These are phyloP conservation scores for Dinocampus coccinellae DNA, from an alignment of 2,888 invertebrate genomes.

Conservation along the genomic window DNA sequence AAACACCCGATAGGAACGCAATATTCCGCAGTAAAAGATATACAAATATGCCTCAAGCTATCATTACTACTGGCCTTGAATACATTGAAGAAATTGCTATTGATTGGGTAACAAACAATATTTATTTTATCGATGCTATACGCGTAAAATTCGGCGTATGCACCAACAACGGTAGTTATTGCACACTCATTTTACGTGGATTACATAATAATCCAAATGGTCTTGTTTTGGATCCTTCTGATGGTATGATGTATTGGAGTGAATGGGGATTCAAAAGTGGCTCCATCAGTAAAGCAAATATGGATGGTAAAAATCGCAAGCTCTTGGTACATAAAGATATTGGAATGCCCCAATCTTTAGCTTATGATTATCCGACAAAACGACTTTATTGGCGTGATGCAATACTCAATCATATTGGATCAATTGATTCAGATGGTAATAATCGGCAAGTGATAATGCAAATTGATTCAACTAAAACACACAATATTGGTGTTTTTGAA, in stretches of 20 bases:
- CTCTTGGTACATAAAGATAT: slow-evolving; percentile 77
- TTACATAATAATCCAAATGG: slow-evolving; percentile 78
- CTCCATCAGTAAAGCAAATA: slow-evolving; percentile 82
- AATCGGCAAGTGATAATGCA: slow-evolving; percentile 76
- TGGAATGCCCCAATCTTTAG: slow-evolving; percentile 87
- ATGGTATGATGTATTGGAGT: slow-evolving; percentile 91
- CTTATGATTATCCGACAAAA: slow-evolving; percentile 83
- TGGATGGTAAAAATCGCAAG: slow-evolving; percentile 83
- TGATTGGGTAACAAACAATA: slow-evolving; percentile 83
- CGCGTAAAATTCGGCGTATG: slow-evolving; percentile 83
- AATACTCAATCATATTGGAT: slow-evolving; percentile 77
- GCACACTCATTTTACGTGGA: slow-evolving; percentile 75
- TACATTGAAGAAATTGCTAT: slow-evolving; percentile 82
- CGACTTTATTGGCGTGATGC: slow-evolving; percentile 93
- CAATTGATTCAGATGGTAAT: slow-evolving; percentile 75
- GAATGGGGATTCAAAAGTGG: slow-evolving; percentile 82
- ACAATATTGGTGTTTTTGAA: slow-evolving; percentile 88
- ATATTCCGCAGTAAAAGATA: slow-evolving; percentile 77
- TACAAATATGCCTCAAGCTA: slow-evolving; percentile 74
- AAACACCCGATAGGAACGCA: slow-evolving; percentile 78
- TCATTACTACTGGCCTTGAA: slow-evolving; percentile 73
- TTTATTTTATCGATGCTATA: slow-evolving; percentile 85
- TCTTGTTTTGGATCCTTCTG: slow-evolving; percentile 77
- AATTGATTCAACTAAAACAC: slow-evolving; percentile 83
- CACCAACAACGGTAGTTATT: slow-evolving; percentile 76